Percentiles rank a stretch among this genome's conserved stretches.
phyloP scores from a whole-genome alignment of 2,797 vertebrate genomes.

The Chelon auratus region DNA sequence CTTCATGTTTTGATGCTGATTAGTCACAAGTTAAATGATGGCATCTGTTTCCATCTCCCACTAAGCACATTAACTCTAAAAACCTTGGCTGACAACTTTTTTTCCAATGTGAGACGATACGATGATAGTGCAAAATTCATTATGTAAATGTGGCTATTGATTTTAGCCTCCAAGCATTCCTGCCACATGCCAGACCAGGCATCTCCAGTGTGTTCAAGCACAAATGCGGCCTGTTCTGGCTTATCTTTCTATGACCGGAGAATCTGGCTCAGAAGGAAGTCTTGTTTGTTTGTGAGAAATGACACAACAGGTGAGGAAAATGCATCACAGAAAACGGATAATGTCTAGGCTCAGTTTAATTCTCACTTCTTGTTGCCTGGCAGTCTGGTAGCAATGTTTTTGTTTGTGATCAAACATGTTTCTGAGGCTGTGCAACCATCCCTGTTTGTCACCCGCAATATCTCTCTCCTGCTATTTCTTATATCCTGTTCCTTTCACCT shows the following conservation, averaged over 20 bases:
- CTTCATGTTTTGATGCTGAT: no score
- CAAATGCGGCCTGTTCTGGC: slow-evolving; percentile 17
- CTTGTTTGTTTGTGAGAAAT: slow-evolving; percentile 8
- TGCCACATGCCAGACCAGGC: slow-evolving; percentile 12
- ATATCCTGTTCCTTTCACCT: slow-evolving; percentile 14
- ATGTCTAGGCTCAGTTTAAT: slow-evolving; percentile 27
- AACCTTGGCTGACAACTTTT: no score
- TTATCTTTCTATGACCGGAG: slow-evolving; percentile 15
- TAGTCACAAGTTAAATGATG: no score
- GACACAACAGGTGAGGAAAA: slow-evolving; percentile 33
- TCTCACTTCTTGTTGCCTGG: slow-evolving; percentile 19
- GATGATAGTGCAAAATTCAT: no score
- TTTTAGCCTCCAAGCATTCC: slow-evolving; percentile 5
- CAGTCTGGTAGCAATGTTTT: slow-evolving; percentile 21
- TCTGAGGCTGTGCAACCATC: slow-evolving; percentile 25
- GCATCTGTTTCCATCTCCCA: no score
- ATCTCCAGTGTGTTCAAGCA: slow-evolving; percentile 18
- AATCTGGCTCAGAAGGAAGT: slow-evolving; percentile 7
- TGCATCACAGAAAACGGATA: slow-evolving; percentile 25
- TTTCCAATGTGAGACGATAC: no score
- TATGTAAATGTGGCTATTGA: background rate
- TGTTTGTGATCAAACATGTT: slow-evolving; percentile 37
- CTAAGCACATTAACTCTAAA: no score
- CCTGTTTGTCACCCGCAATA: slow-evolving; percentile 17
- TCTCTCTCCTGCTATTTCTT: slow-evolving; percentile 13